Evolutionary conservation across 1,140 invertebrate species (phyloP), one percentile per base, ranked within the genome.

Genomic region (Adoxophyes honmai): DNA sequence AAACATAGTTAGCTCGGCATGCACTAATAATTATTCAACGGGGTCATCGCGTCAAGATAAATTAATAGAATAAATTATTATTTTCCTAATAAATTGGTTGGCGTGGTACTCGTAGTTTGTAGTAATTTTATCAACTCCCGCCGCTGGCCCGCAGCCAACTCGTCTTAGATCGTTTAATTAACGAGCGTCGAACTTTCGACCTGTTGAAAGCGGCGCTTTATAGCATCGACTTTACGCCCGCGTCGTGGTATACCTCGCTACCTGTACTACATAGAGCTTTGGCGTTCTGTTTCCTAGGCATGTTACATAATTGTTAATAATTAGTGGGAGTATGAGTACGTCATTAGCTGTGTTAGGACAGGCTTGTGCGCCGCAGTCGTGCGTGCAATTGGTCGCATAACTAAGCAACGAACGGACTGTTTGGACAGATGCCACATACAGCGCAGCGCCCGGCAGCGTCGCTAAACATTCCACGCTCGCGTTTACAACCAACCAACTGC

Each of bases 91-190:
- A 62, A 60, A 57, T 60, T 55, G 54, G 39, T 44, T 70, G 13
- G 14, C 28, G 14, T 35, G 15, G 61, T 57, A n/a, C n/a, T n/a
- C n/a, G n/a, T n/a, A 78, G 75, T 78, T 78, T 73, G 73, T 77
- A 74, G 77, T 66, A 78, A 76, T 84, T 84, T 80, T 78, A 84
- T 86, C 77, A 85, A 84, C 81, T 82, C 64, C 60, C 63, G 67
- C 66, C 53, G 71, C 76, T 88, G 85, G 85, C 70, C 57, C 53
- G 70, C 60, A 48, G 81, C 84, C 84, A 87, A 75, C 55, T 77
- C 68, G 70, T 73, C 74, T 78, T 77, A 83, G 81, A 86, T 78
- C 81, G 74, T 88, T 86, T 88, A 88, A 88, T 88, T 86, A 83
- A 84, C 84, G 82, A 84, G 60, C 80, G 80, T 79, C 75, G 81